A percentile compares a stretch with the other conserved stretches of the same genome.
Conservation (phyloP, 1,140 invertebrate species). For the Reticulitermes speratus region DNA sequence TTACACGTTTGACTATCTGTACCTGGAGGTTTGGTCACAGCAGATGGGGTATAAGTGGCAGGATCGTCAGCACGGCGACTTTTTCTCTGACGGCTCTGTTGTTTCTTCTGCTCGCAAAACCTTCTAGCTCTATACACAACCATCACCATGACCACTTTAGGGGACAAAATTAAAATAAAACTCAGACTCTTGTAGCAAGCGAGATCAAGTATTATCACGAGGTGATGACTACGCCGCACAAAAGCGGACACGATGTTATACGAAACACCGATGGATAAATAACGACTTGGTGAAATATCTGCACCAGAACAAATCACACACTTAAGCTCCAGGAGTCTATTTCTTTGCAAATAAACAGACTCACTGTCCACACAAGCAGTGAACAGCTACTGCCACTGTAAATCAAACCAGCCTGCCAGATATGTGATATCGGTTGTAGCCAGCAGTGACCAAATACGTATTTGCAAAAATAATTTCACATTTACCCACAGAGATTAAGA, state of each 20-base stretch:
- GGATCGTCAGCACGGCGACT: background rate
- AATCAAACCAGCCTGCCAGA: no score
- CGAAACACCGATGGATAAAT: background rate
- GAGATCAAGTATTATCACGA: slow-evolving; percentile 2
- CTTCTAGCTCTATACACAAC: background rate
- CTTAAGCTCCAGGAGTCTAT: background rate
- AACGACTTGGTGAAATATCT: background rate
- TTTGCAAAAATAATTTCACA: no score
- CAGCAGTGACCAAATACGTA: no score
- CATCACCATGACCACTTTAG: slow-evolving; percentile 6
- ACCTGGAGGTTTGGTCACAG: background rate
- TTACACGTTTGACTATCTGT: background rate
- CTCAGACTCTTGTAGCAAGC: background rate
- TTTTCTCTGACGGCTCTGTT: slow-evolving; percentile 9
- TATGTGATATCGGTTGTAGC: no score
- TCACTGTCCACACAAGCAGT: background rate
- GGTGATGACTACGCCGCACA: background rate
- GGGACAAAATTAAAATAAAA: background rate
- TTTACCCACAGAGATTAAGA: background rate
- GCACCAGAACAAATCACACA: background rate
- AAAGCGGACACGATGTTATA: background rate
- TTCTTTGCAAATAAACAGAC: background rate
- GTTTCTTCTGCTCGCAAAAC: slow-evolving; percentile 9
- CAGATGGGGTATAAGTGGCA: background rate
- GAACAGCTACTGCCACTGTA: no score